These are phyloP conservation scores for Cremastobaeus sp. DNA, from an alignment of 2,888 invertebrate species.

Conservation along the genomic window DNA sequence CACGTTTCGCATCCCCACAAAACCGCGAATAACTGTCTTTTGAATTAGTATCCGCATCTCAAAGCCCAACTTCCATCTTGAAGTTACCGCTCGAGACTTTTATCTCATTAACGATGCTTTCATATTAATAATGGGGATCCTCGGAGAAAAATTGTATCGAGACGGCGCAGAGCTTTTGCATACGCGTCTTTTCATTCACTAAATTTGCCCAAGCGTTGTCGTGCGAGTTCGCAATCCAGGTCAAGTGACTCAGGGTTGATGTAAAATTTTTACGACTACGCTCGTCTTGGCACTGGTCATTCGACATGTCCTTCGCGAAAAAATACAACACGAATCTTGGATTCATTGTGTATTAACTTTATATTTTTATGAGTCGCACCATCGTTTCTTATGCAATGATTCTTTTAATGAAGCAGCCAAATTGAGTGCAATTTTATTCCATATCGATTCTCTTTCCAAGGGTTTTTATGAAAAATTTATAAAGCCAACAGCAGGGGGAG, in stretches of 20 bases:
- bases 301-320: conserved; percentile 39
- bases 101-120: background rate
- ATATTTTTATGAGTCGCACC: no score
- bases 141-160: conserved; percentile 8
- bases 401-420: no score
- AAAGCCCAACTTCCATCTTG: background rate
- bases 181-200: conserved; percentile 57
- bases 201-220: conserved; percentile 51
- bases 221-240: conserved; percentile 65
- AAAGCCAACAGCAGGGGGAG: no score
- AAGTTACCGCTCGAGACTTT: background rate
- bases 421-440: no score
- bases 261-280: conserved; percentile 69
- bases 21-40: conserved; percentile 27
- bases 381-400: no score
- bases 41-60: background rate
- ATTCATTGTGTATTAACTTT: background rate
- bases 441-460: no score
- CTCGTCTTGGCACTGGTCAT: conserved; percentile 52
- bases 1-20: conserved; percentile 39
- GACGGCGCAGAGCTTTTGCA: conserved; percentile 10
- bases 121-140: background rate
- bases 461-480: background rate
- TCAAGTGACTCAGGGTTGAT: conserved; percentile 69
- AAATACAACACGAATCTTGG: background rate